A percentile compares a stretch with the other conserved stretches of the same genome.
These are phyloP conservation scores for Hylia prasina DNA, from an alignment of 2,113 vertebrate genomes.

Conservation along the genomic window DNA sequence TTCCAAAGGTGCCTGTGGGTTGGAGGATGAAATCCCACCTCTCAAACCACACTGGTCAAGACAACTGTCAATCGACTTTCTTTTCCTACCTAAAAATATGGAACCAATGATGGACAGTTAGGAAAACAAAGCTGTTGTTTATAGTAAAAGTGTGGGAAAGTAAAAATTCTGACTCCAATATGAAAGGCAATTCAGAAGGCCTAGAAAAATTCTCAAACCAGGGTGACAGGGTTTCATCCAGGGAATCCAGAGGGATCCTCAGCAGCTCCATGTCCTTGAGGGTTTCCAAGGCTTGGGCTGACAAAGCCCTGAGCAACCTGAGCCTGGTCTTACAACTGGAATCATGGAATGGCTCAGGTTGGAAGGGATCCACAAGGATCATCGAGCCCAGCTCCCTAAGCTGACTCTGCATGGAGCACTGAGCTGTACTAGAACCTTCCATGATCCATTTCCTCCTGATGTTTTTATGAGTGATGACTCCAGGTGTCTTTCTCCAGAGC, in stretches of 20 bases:
- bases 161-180: too few relatives aligned
- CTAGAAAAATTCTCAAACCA: too few relatives aligned
- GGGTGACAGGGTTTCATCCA: rapidly evolving
- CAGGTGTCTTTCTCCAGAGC: not conserved
- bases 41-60: too few relatives aligned
- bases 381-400: rapidly evolving
- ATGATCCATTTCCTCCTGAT: not conserved
- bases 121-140: too few relatives aligned
- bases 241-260: not conserved
- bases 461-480: not conserved
- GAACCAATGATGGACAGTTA: too few relatives aligned
- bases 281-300: not conserved
- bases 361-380: not conserved
- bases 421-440: not conserved
- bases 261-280: not conserved
- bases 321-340: not conserved
- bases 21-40: too few relatives aligned
- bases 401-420: not conserved
- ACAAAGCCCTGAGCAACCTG: not conserved
- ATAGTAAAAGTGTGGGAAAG: too few relatives aligned
- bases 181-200: too few relatives aligned
- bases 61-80: too few relatives aligned
- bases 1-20: too few relatives aligned
- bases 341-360: not conserved
- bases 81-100: too few relatives aligned